Evolutionary conservation across 2,113 vertebrate genomes (phyloP), one percentile per base, ranked within the genome.

Genomic region (Drymodes brunneopygia): DNA sequence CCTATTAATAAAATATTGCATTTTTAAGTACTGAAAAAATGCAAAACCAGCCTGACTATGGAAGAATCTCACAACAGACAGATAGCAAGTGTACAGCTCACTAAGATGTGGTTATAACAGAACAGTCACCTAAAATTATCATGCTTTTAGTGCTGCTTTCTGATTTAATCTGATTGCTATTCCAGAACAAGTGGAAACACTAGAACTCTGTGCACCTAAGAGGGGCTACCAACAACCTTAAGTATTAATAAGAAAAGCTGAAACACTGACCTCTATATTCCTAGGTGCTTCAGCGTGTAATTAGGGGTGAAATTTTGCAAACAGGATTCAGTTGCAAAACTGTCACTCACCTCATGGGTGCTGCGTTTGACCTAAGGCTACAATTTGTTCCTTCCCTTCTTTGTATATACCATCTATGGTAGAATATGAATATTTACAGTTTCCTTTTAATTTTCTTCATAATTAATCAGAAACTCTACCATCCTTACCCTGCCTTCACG

Each of bases 1-100:
- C 67, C 36, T 87, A 64, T 93, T 18, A 95, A 95, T 87, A 84
- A 96, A 96, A 86, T 64, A 92, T 92, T 77, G 11, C 9, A 61
- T 66, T 83, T 89, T 93, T 88, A 79, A 86, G 40, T 89, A 66
- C 15, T 58, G 53, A 87, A 82, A 89, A 62, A 78, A 81, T 71
- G 45, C 16, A 62, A 79, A 89, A 17, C 1, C 36, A 79, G 4
- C 9, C 18, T 54, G 40, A 45, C 7, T 72, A 42, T 23, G 94
- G 67, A 80, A 61, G 50, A 60, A 61, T 58, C 35, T 64, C 21
- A 70, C 24, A 77, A 15, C 28, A 72, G 53, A 84, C 10, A 58
- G 29, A 45, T 21, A 87, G 10, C 12, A 88, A 85, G 27, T 0
- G 1, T 58, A 24, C 11, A 57, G 12, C 21, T 77, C 33, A 36